Evolutionary conservation across 1,140 invertebrate species (phyloP), one percentile per base, ranked within the genome.

Genomic region (Epicauta chinensis): DNA sequence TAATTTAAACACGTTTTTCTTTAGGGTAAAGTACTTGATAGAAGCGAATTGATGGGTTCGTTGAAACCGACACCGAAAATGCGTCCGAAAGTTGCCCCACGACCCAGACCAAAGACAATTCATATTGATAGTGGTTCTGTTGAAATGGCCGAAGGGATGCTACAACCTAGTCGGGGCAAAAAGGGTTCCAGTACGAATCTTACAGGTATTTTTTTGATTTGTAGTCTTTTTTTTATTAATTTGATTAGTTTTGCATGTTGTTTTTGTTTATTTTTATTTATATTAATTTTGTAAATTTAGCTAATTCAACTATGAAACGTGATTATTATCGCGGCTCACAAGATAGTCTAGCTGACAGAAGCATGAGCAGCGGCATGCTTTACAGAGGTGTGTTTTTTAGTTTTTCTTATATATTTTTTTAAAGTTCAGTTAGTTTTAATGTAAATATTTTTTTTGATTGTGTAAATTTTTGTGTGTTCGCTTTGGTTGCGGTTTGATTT

Each of bases 241-340:
- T 63, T 63, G 15, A 51, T 64, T 38, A n/a, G 47, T 57, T 56
- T 65, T 71, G 63, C 55, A 56, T 63, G 67, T n/a, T n/a, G 63
- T 61, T 60, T 62, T 68, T 65, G 71, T 70, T 69, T 62, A 68
- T 69, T 59, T 66, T 60, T 47, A 47, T 64, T 70, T 52, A 54
- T 52, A 56, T 65, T 59, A 56, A 42, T 58, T 60, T 58, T 52
- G 55, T 58, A 68, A 60, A 43, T 63, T 60, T 58, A 67, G 67
- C 65, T 60, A 64, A 64, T 60, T 75, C 78, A 52, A 81, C 83
- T 55, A 87, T 88, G 84, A 82, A 85, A 75, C 81, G 87, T 72
- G 87, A 91, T 75, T 89, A 87, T 80, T 89, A 88, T 75, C 79
- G 86, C 74, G 87, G 87, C 64, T 89, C 87, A 47, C 86, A 89